These are phyloP conservation scores for Elmis aenea DNA, from an alignment of 2,888 invertebrate genomes.

Conservation along the genomic window DNA sequence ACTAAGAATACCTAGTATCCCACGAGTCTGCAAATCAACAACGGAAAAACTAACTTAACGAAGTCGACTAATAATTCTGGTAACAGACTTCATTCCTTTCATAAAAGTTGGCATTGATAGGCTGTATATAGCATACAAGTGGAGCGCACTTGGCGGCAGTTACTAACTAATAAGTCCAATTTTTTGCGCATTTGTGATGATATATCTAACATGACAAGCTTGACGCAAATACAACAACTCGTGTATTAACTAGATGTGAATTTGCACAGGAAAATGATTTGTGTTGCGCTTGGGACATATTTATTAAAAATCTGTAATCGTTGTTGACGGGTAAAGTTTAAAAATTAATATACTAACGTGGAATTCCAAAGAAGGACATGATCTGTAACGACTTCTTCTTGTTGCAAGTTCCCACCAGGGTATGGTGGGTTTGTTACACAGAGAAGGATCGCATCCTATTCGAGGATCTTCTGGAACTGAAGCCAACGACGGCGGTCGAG, in stretches of 20 bases:
- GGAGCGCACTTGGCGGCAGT: slow-evolving; percentile 9
- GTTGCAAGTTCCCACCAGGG: slow-evolving; percentile 88
- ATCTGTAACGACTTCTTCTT: slow-evolving; percentile 69
- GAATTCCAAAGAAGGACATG: slow-evolving; percentile 76
- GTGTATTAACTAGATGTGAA: no score
- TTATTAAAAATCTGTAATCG: no score
- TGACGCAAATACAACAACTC: no score
- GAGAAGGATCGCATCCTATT: slow-evolving; percentile 62
- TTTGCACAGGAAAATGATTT: no score
- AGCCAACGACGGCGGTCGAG: slow-evolving; percentile 43
- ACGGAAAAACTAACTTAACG: no score
- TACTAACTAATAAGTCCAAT: slow-evolving; percentile 6
- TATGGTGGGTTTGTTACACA: slow-evolving; percentile 62
- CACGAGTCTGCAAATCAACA: no score
- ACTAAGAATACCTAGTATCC: no score
- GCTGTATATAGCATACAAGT: slow-evolving; percentile 7
- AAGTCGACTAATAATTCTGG: slow-evolving; percentile 10
- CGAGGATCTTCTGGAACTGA: slow-evolving; percentile 57
- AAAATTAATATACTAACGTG: slow-evolving; percentile 45
- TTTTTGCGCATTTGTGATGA: slow-evolving; percentile 6
- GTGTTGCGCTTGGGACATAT: no score
- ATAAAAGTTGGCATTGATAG: slow-evolving; percentile 6
- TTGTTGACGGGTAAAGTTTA: no score
- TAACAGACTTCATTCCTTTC: slow-evolving; percentile 9
- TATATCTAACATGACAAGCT: no score